A percentile compares a stretch with the other conserved stretches of the same genome.
phyloP scores from a whole-genome alignment of 1,140 invertebrate genomes.

The Scaptomyza hsui region DNA sequence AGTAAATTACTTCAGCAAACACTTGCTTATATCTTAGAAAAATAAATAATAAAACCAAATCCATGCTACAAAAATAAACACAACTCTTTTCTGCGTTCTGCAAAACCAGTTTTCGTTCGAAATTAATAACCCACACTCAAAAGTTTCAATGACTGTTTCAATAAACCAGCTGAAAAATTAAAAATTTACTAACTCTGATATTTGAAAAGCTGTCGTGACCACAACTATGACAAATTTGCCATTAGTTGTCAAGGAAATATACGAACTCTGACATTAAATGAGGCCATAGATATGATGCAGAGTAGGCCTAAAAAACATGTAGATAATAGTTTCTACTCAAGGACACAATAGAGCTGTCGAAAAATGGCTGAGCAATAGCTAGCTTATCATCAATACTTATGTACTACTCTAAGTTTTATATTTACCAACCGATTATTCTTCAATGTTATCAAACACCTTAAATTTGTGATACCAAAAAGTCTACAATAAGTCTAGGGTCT shows the following conservation, averaged over 20 bases:
- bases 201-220: slow-evolving; percentile 26
- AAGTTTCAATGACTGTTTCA: slow-evolving; percentile 12
- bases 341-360: neutral
- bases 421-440: too few relatives aligned
- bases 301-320: too few relatives aligned
- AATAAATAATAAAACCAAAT: neutral
- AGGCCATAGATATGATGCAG: neutral
- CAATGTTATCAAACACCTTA: slow-evolving; percentile 14
- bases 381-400: too few relatives aligned
- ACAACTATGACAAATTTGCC: neutral
- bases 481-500: neutral
- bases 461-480: neutral
- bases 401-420: too few relatives aligned
- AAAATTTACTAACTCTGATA: slow-evolving; percentile 6
- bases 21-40: neutral
- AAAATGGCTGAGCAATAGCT: neutral
- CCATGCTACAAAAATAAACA: neutral
- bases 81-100: neutral
- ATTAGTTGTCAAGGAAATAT: slow-evolving; percentile 1
- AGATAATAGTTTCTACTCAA: neutral
- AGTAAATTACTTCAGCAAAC: neutral
- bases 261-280: slow-evolving; percentile 52
- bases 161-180: slow-evolving; percentile 1
- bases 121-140: neutral
- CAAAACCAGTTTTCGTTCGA: slow-evolving; percentile 8